Evolutionary conservation across 35 echinoderm and acorn worm species (phyloP), one percentile per base, ranked within the genome.

Genomic region (Heliocidaris erythrogramma): DNA sequence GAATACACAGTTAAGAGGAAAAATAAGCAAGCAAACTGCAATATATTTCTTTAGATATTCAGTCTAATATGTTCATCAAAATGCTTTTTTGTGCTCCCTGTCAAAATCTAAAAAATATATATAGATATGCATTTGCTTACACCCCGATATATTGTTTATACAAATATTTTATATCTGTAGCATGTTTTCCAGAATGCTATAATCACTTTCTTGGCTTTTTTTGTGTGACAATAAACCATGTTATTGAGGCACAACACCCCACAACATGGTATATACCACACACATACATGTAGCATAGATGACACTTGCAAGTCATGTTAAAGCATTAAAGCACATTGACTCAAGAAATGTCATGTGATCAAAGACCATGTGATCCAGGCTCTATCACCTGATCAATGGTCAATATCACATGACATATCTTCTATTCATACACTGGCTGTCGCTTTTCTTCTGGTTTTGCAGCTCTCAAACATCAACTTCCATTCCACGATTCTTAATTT

Each of bases 321-420:
- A 78, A 21, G 8, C 27, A 78, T 42, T 42, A 42, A 42, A 42
- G 35, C 35, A 42, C 35, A 42, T 42, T 42, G 35, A 42, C 35
- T 42, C 27, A 89, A 89, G 87, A 89, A 89, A 48, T 32, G 87
- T 89, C 87, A 89, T 89, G 87, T 42, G 87, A 89, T 89, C 47
- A 89, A 32, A 89, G 47, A 89, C 87, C 87, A 89, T 89, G 87
- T 89, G 87, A 89, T 89, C 87, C 32, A 89, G 32, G 47, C 17
- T 47, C 31, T 48, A 47, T 89, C 87, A 88, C 86, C 86, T 88
- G 86, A 88, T 32, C 47, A 89, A 92, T 92, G 91, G n/a, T n/a
- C n/a, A 92, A 30, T 49, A 92, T 49, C 91, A 92, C 91, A 52
- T 92, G 49, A 92, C 91, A 92, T 30, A 48, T 59, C 91, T 92